These are phyloP conservation scores for Euclidia mi DNA, from an alignment of 2,888 invertebrate genomes.

Conservation along the genomic window DNA sequence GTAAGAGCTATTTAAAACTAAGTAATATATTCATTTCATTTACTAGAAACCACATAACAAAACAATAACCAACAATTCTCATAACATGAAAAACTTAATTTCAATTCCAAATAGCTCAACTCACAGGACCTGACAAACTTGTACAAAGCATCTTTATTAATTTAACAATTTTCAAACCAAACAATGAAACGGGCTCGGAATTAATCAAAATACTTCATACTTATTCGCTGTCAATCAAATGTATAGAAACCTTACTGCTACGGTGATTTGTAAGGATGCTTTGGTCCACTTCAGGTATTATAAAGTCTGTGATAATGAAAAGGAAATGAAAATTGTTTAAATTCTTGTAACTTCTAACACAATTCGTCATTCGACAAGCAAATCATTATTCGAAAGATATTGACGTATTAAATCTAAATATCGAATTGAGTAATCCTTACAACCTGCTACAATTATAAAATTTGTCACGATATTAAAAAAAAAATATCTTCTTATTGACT, in stretches of 20 bases:
- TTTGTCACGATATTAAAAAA: too few relatives aligned
- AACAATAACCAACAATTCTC: conserved; percentile 5
- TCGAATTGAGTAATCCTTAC: too few relatives aligned
- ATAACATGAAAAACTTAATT: conserved; percentile 15
- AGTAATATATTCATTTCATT: neutral
- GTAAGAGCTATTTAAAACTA: neutral
- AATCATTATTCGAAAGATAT: too few relatives aligned
- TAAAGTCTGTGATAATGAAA: too few relatives aligned
- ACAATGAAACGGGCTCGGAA: conserved; percentile 12
- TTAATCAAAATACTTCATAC: conserved; percentile 23
- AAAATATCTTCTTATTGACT: too few relatives aligned
- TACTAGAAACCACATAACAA: neutral
- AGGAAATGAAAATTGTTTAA: too few relatives aligned
- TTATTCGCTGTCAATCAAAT: conserved; percentile 23
- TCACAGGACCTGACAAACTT: conserved; percentile 10
- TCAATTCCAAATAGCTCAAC: conserved; percentile 12
- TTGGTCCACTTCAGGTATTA: too few relatives aligned
- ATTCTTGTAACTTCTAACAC: too few relatives aligned
- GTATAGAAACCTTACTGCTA: conserved; percentile 7
- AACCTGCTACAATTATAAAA: too few relatives aligned
- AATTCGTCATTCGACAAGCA: too few relatives aligned
- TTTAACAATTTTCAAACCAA: conserved; percentile 17
- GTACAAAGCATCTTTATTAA: conserved; percentile 18
- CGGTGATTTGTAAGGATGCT: neutral
- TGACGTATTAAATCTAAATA: too few relatives aligned